A percentile compares a stretch with the other conserved stretches of the same genome.
phyloP scores from a whole-genome alignment of 2,888 invertebrate genomes.

The Cosmia trapezina region DNA sequence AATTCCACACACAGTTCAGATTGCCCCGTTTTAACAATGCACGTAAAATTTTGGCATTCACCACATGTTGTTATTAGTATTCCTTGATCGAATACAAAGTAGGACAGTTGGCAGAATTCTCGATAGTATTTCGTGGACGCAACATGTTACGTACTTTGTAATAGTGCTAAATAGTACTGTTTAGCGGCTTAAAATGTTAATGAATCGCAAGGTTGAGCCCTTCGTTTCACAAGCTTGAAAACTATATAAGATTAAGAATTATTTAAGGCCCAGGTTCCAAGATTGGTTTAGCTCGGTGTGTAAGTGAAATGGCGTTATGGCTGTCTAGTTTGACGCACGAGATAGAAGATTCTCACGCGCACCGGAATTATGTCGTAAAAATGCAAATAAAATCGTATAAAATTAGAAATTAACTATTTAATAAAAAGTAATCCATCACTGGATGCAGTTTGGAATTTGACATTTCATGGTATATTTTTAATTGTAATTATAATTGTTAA shows the following conservation, averaged over 20 bases:
- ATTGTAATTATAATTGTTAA: too few relatives aligned
- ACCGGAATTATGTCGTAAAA: too few relatives aligned
- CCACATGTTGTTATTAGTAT: conserved; percentile 64
- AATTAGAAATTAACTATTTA: too few relatives aligned
- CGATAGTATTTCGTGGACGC: conserved; percentile 63
- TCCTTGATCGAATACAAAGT: conserved; percentile 57
- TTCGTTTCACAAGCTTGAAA: conserved; percentile 9
- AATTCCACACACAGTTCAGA: conserved; percentile 20
- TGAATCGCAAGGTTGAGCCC: conserved; percentile 28
- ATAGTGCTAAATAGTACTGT: conserved; percentile 26
- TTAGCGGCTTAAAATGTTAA: conserved; percentile 33
- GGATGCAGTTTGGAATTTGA: too few relatives aligned
- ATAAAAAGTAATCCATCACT: too few relatives aligned
- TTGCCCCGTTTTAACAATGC: conserved; percentile 21
- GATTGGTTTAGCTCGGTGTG: too few relatives aligned
- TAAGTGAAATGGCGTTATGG: too few relatives aligned
- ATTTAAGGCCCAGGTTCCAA: too few relatives aligned
- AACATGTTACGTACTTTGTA: conserved; percentile 62
- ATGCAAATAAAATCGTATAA: too few relatives aligned
- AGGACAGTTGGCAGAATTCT: conserved; percentile 68
- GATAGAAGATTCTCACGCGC: too few relatives aligned
- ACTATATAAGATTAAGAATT: background rate
- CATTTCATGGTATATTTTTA: too few relatives aligned
- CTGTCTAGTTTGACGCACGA: too few relatives aligned
- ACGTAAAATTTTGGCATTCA: conserved; percentile 62